Evolutionary conservation across 2,888 invertebrate species (phyloP).

Genomic region (Creontiades dilutus): DNA sequence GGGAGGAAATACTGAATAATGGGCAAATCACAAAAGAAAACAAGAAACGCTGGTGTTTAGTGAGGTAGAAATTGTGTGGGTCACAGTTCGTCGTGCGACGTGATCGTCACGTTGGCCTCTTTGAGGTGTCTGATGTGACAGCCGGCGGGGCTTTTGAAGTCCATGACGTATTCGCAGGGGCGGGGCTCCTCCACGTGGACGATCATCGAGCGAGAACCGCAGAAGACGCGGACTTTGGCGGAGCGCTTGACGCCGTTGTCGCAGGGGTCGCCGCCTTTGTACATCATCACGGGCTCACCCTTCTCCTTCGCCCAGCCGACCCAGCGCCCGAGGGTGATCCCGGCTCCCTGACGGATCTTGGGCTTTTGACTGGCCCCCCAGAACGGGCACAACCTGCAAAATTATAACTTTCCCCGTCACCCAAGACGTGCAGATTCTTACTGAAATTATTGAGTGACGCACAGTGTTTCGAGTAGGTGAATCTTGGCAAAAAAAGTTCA

Average conservation of each 20-base stretch:
- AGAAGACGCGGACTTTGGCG: conserved; percentile 49
- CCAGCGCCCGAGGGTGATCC: conserved; percentile 52
- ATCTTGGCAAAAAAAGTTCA: too few species aligned
- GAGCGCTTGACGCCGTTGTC: background rate
- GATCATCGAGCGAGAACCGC: conserved; percentile 40
- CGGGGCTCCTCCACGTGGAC: conserved; percentile 62
- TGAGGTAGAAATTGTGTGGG: too few species aligned
- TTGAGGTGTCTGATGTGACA: conserved; percentile 56
- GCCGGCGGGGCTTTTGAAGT: conserved; percentile 63
- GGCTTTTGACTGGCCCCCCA: conserved; percentile 15
- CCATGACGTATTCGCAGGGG: conserved; percentile 56
- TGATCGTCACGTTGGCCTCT: conserved; percentile 49
- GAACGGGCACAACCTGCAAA: conserved; percentile 54
- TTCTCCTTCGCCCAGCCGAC: conserved; percentile 52
- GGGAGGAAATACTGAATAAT: too few species aligned
- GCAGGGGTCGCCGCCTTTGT: conserved; percentile 18
- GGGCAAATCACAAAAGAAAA: too few species aligned
- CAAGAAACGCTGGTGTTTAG: too few species aligned
- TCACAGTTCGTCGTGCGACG: conserved; percentile 64
- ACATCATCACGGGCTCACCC: conserved; percentile 53
- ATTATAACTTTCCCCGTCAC: background rate
- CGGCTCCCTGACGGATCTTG: conserved; percentile 14
- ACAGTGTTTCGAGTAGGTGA: too few species aligned
- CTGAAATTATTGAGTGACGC: too few species aligned
- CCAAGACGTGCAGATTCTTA: too few species aligned